phyloP scores from a whole-genome alignment of 2,113 vertebrate genomes.

The Hemiprocne comata region DNA sequence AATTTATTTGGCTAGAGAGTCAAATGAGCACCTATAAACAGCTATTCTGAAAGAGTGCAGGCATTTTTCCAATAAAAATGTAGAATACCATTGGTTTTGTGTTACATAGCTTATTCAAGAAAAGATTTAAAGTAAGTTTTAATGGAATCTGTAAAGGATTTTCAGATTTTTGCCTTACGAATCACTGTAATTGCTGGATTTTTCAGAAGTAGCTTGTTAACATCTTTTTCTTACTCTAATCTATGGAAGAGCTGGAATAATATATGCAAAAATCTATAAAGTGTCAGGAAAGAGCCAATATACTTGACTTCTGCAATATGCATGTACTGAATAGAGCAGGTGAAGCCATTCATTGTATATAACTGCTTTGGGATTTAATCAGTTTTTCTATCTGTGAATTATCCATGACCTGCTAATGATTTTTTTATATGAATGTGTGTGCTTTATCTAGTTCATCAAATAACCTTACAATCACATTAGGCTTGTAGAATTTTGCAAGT shows the following conservation, averaged over 20 bases:
- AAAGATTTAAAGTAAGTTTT: background rate
- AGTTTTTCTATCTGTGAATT: conserved; percentile 7
- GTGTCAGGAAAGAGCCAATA: background rate
- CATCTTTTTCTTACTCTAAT: background rate
- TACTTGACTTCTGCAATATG: background rate
- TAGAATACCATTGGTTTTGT: background rate
- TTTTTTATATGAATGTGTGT: conserved; percentile 22
- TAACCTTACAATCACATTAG: background rate
- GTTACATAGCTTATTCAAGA: background rate
- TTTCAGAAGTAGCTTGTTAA: conserved; percentile 6
- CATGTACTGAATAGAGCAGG: background rate
- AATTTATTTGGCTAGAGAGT: background rate
- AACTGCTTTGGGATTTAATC: background rate
- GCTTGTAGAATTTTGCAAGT: conserved; percentile 7
- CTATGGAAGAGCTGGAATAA: background rate
- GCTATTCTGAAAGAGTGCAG: background rate
- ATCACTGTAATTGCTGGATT: background rate
- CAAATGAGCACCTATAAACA: conserved; percentile 1
- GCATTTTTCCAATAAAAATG: background rate
- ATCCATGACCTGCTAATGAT: conserved; percentile 36
- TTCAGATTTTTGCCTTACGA: background rate
- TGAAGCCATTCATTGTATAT: background rate
- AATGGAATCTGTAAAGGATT: background rate
- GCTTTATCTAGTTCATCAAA: conserved; percentile 28
- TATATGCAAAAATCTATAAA: background rate